phyloP scores from a whole-genome alignment of 2,113 vertebrate species.

The Morone chrysops region DNA sequence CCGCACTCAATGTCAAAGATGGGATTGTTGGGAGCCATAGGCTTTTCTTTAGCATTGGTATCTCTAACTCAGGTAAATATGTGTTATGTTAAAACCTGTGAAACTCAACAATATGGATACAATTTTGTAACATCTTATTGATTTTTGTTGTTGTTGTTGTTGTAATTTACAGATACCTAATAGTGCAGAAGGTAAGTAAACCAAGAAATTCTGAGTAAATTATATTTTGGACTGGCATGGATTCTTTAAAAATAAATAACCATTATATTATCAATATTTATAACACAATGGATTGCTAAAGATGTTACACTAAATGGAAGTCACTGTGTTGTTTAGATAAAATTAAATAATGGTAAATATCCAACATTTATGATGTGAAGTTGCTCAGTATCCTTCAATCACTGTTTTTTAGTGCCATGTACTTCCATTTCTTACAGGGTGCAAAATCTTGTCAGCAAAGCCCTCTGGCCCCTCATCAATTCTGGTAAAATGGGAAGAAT shows the following conservation, averaged over 20 bases:
- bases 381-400: neutral
- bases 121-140: neutral
- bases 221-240: neutral
- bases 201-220: neutral
- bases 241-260: neutral
- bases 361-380: neutral
- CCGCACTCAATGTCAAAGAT: slow-evolving; percentile 78
- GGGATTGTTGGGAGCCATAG: slow-evolving; percentile 78
- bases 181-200: slow-evolving; percentile 78
- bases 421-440: slow-evolving; percentile 64
- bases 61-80: slow-evolving; percentile 81
- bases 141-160: neutral
- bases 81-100: neutral
- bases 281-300: neutral
- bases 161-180: slow-evolving; percentile 75
- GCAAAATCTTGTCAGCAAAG: slow-evolving; percentile 66
- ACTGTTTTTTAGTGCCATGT: neutral
- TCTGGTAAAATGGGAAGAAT: slow-evolving; percentile 73
- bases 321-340: neutral
- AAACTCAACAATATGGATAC: neutral
- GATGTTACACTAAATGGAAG: neutral
- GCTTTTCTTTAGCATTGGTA: slow-evolving; percentile 77
- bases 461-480: slow-evolving; percentile 72
- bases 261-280: neutral
- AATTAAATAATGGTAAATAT: neutral